Evolutionary conservation across 2,797 vertebrate species (phyloP), one percentile per base, ranked within the genome.

Genomic region (Alectoris magna): DNA sequence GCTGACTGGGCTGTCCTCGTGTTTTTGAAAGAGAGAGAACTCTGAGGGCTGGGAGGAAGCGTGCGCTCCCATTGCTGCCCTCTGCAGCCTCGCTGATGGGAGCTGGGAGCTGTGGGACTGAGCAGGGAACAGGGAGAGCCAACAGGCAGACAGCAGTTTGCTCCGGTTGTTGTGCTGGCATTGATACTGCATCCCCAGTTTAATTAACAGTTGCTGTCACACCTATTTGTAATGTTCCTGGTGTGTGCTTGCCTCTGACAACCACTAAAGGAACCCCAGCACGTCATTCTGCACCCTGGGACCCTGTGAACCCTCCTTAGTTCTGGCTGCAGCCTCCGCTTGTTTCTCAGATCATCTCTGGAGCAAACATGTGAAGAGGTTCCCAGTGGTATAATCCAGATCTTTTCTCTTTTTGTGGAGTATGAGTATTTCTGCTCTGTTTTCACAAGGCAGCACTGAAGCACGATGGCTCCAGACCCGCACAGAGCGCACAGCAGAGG

Each of bases 351-450:
- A 77, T 29, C 15, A 72, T 1, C 36, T 94, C 94, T 95, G 83
- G 87, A 91, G 12, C 91, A 92, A 95, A 89, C 88, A 83, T 85
- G 89, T 91, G 88, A 85, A 87, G 87, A 87, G 84, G 31, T 85
- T 95, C 73, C 81, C 76, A 49, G 70, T 17, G 73, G 59, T 11
- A 27, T n/a, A 39, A 80, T 38, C 78, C 41, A 17, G 58, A 60
- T 51, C 67, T 81, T 26, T 34, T 19, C 7, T 9, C 10, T 34
- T 58, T 85, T 27, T 31, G 22, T 58, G 36, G 31, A 48, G 31
- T 43, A 14, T 64, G 4, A 1, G 41, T 91, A 3, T 91, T 88
- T 43, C 1, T 60, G 75, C 78, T 88, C 0, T 0, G 6, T 79
- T 88, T 49, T 60, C 38, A 10, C 36, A 17, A 73, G 86, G 36